Evolutionary conservation across 2,113 vertebrate species (phyloP).

Genomic region (Myrmecophaga tridactyla): DNA sequence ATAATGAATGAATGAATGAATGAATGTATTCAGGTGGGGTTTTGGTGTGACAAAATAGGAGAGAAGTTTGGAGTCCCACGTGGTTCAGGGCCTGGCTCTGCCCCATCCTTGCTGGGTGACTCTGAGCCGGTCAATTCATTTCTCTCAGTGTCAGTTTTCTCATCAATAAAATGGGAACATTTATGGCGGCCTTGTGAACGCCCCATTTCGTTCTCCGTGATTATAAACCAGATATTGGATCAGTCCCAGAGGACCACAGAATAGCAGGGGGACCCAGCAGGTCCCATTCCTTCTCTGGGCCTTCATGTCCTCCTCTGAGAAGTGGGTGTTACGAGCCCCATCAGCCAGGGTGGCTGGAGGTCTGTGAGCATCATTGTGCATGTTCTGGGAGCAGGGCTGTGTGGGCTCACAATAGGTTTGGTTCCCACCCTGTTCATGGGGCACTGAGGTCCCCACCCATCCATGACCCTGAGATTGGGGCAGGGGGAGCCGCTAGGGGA

Average conservation of each 20-base stretch:
- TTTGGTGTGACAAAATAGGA: fast-evolving
- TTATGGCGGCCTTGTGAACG: background rate
- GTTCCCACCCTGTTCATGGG: background rate
- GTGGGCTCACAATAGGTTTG: background rate
- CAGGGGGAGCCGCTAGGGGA: background rate
- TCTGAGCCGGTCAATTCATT: background rate
- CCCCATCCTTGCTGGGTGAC: background rate
- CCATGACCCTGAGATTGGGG: too few relatives aligned
- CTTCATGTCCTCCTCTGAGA: background rate
- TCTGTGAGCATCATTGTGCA: background rate
- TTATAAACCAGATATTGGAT: background rate
- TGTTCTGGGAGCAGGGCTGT: background rate
- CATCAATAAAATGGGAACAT: fast-evolving
- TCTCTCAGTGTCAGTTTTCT: background rate
- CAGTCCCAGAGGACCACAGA: background rate
- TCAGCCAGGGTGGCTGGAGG: fast-evolving
- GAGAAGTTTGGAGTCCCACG: background rate
- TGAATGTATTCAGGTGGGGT: fast-evolving
- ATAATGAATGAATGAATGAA: background rate
- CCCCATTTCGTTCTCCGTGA: background rate
- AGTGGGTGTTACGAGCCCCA: background rate
- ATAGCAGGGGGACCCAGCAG: background rate
- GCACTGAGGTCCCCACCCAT: background rate
- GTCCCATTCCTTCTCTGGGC: background rate
- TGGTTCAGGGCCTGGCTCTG: background rate